Conservation (phyloP, 2,797 vertebrate genomes). For the Notolabrus celidotus region DNA sequence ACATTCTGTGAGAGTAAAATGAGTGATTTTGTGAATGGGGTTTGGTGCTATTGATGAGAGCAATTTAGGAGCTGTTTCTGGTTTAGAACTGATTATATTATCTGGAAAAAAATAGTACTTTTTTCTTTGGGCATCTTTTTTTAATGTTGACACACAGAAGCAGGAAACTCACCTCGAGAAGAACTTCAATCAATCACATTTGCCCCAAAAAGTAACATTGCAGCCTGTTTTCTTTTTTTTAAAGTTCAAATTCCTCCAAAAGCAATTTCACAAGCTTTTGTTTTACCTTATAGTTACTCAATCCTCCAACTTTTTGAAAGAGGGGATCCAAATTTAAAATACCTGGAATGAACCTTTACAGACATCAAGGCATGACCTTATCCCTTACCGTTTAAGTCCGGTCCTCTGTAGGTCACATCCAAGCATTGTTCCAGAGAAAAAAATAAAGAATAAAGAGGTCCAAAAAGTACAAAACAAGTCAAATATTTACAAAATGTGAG, state of each 20-base stretch:
- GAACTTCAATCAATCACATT: too few relatives aligned
- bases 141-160: too few relatives aligned
- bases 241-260: neutral
- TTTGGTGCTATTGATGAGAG: neutral
- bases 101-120: too few relatives aligned
- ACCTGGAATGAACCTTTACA: slow-evolving; percentile 9
- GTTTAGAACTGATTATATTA: neutral
- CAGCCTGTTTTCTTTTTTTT: neutral
- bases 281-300: neutral
- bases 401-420: slow-evolving; percentile 59
- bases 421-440: slow-evolving; percentile 53
- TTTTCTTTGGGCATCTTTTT: too few relatives aligned
- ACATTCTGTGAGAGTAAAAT: neutral
- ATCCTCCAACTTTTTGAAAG: neutral
- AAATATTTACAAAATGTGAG: slow-evolving; percentile 38
- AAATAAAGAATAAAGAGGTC: slow-evolving; percentile 8
- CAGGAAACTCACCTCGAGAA: too few relatives aligned
- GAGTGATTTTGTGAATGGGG: neutral
- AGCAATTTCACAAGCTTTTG: neutral
- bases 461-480: slow-evolving; percentile 35
- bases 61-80: neutral
- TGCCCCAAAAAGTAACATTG: too few relatives aligned
- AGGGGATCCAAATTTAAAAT: neutral
- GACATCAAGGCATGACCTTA: slow-evolving; percentile 13
- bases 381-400: slow-evolving; percentile 71